Percentiles rank a stretch among this genome's conserved stretches.
phyloP scores from a whole-genome alignment of 2,797 vertebrate species.

The Manis pentadactyla region DNA sequence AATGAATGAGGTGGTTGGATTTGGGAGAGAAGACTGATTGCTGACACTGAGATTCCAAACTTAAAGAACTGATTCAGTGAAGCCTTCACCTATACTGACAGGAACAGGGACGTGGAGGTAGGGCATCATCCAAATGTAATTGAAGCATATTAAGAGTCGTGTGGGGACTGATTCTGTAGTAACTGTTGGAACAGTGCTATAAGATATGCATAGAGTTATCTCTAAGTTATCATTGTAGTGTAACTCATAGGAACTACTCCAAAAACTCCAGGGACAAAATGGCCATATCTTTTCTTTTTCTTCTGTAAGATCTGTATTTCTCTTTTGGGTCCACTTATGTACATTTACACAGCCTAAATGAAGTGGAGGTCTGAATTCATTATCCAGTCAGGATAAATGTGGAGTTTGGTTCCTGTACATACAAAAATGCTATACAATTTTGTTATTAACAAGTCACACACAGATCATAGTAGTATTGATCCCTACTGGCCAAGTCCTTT shows the following conservation, averaged over 20 bases:
- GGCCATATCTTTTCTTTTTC: not conserved
- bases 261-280: not conserved
- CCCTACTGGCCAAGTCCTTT: not conserved
- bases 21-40: not conserved
- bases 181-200: not conserved
- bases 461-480: not conserved
- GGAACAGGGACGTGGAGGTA: not conserved
- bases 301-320: not conserved
- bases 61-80: not conserved
- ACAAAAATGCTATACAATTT: not conserved
- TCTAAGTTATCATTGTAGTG: not conserved
- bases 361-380: not conserved
- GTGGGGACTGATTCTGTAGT: not conserved
- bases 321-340: not conserved
- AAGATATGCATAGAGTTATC: not conserved
- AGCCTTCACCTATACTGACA: not conserved
- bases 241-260: not conserved
- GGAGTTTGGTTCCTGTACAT: not conserved
- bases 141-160: not conserved
- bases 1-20: not conserved
- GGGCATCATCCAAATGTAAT: not conserved
- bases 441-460: not conserved
- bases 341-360: not conserved
- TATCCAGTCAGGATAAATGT: not conserved
- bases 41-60: not conserved